These are phyloP conservation scores for Pangasius mekongensis DNA, from an alignment of 2,797 vertebrate genomes.

Conservation along the genomic window DNA sequence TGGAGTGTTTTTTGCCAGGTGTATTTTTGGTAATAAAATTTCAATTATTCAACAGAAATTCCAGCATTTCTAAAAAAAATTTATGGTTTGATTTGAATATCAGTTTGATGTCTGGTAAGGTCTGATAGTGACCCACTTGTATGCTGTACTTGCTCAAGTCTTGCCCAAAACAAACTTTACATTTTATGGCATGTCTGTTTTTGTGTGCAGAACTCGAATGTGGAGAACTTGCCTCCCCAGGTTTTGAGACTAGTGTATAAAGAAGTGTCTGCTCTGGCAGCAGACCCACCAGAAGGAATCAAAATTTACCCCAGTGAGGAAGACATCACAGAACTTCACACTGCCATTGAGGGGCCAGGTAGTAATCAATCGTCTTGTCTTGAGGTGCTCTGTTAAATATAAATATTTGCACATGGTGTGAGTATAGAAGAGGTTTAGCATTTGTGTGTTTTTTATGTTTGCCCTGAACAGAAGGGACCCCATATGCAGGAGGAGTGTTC, in stretches of 20 bases:
- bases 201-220: constrained; percentile 86
- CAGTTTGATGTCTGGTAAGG: background rate
- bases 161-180: background rate
- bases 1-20: background rate
- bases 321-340: constrained; percentile 91
- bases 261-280: constrained; percentile 88
- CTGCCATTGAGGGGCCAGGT: constrained; percentile 93
- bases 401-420: background rate
- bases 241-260: constrained; percentile 94
- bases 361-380: constrained; percentile 41
- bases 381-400: background rate
- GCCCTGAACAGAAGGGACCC: constrained; percentile 85
- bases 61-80: background rate
- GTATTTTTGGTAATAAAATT: background rate
- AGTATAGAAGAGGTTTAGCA: constrained; percentile 6
- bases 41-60: background rate
- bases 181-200: background rate
- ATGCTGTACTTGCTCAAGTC: too few species aligned
- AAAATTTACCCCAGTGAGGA: constrained; percentile 94
- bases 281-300: constrained; percentile 91
- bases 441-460: constrained; percentile 47
- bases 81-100: background rate
- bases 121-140: background rate
- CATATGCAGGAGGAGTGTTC: constrained; percentile 91
- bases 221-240: constrained; percentile 94